Evolutionary conservation across 2,888 invertebrate genomes (phyloP), one percentile per base, ranked within the genome.

Genomic region (Urechis unicinctus): DNA sequence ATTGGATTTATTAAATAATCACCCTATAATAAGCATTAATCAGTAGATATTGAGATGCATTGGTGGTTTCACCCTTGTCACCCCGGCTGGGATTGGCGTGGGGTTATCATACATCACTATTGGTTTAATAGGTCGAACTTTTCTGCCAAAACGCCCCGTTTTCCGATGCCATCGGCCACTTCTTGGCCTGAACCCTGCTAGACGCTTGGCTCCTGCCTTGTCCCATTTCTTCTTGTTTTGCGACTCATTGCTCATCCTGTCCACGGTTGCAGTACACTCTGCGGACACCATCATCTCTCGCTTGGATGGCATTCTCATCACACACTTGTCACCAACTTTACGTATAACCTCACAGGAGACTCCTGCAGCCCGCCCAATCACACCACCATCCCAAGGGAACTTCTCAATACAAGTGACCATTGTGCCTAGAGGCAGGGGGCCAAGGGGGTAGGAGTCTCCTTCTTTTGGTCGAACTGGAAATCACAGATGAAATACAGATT

Each of bases 361-460:
- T 1, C 96, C 96, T 1, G 95, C 96, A 0, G 89, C 85, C 66
- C 89, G 86, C 25, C 75, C 74, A 47, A 87, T 83, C 49, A 82
- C 81, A 1, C 86, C 89, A 0, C 89, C 90, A 28, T 79, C 62
- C 0, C 89, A 89, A 46, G 91, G 89, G 70, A 82, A 84, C 66
- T 85, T 85, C 78, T 96, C 94, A 48, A 97, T 82, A 71, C 86
- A 87, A 71, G 90, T 84, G 1, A 97, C 85, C 47, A 84, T 66
- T 0, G 94, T 95, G 0, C 94, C 94, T 2, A 85, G 64, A 0
- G 94, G 90, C 28, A 98, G 78, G 0, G 96, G 94, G 26, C 95
- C 98, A n/a, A 98, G 75, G 1, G 95, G 88, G 82, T 90, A 89
- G 0, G 94, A 88, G 81, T 98, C 94, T 6, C 97, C 97, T 77